phyloP scores from a whole-genome alignment of 2,888 invertebrate species.

The Himalopsyche anomala region DNA sequence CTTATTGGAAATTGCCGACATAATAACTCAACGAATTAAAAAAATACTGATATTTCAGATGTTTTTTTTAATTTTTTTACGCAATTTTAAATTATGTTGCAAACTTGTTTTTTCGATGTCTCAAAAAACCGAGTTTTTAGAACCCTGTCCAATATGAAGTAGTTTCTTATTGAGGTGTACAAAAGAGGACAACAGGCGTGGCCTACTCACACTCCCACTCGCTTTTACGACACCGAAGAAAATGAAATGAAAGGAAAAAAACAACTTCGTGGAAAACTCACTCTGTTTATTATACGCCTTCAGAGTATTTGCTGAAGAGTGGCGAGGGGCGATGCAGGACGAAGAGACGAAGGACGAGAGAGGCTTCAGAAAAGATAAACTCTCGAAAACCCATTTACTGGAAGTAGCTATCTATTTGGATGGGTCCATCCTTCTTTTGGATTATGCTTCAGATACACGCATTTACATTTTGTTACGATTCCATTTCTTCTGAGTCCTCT shows the following conservation, averaged over 20 bases:
- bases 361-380: constrained; percentile 46
- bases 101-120: neutral
- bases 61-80: too few relatives aligned
- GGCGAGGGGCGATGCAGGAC: constrained; percentile 44
- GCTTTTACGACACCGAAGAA: constrained; percentile 46
- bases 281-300: constrained; percentile 62
- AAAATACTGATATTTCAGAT: too few relatives aligned
- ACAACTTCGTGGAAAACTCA: constrained; percentile 51
- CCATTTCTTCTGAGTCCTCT: neutral
- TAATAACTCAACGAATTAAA: too few relatives aligned
- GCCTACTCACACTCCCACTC: constrained; percentile 45
- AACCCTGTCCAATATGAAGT: neutral
- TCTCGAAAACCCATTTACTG: constrained; percentile 51
- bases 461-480: constrained; percentile 38
- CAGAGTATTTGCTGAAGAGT: constrained; percentile 52
- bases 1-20: too few relatives aligned
- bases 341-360: constrained; percentile 3
- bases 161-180: neutral
- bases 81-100: too few relatives aligned
- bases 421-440: constrained; percentile 49
- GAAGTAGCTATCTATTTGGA: constrained; percentile 50
- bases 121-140: neutral
- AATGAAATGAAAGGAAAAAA: constrained; percentile 60
- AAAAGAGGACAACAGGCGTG: constrained; percentile 16
- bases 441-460: constrained; percentile 47